Evolutionary conservation across 1,140 invertebrate species (phyloP).

Genomic region (Sweltsa coloradensis): DNA sequence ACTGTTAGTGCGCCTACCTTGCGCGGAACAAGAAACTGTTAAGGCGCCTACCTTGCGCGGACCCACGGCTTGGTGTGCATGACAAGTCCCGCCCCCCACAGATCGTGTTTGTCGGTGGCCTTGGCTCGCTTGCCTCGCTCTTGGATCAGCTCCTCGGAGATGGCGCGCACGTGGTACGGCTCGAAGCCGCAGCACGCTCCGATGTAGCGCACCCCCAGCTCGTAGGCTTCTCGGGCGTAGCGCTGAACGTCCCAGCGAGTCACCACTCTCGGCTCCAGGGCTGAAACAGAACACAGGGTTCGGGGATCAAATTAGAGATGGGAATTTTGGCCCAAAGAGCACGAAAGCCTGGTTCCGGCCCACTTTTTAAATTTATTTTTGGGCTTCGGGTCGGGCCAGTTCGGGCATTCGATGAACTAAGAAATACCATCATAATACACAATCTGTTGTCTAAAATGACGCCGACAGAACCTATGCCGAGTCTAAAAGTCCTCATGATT

Average conservation of each 20-base stretch:
- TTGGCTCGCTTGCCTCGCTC: slow-evolving; percentile 26
- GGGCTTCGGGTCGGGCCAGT: too few species aligned
- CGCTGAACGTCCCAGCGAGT: slow-evolving; percentile 32
- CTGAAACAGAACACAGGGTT: too few species aligned
- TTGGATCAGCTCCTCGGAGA: slow-evolving; percentile 28
- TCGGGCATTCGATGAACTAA: too few species aligned
- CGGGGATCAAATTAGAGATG: background rate
- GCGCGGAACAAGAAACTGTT: background rate
- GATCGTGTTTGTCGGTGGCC: slow-evolving; percentile 28
- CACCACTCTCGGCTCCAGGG: slow-evolving; percentile 29
- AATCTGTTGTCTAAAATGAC: too few species aligned
- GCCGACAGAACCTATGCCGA: too few species aligned
- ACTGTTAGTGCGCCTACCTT: too few species aligned
- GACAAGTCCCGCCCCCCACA: slow-evolving; percentile 28
- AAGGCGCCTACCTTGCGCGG: slow-evolving; percentile 24
- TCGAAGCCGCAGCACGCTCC: slow-evolving; percentile 33
- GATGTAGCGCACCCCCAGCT: slow-evolving; percentile 31
- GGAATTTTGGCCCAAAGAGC: background rate
- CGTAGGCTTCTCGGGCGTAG: slow-evolving; percentile 30
- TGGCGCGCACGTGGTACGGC: slow-evolving; percentile 29
- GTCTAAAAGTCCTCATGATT: too few species aligned
- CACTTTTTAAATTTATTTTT: too few species aligned
- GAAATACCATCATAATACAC: too few species aligned
- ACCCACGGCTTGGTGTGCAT: slow-evolving; percentile 34
- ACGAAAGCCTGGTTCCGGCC: too few species aligned